phyloP scores from a whole-genome alignment of 2,888 invertebrate genomes.

The Seira sanloemensis region DNA sequence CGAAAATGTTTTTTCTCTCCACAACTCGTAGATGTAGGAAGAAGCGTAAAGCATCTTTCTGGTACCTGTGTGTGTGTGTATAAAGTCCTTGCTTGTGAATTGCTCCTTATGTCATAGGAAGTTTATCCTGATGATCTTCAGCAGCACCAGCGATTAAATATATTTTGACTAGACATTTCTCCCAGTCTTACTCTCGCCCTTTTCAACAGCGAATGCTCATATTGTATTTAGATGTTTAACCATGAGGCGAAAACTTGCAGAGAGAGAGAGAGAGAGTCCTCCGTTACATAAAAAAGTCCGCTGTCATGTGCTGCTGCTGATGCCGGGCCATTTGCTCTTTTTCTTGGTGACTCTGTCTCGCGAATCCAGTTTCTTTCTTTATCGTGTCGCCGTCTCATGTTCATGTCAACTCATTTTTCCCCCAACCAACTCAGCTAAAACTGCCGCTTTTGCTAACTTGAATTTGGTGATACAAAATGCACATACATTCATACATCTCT shows the following conservation, averaged over 20 bases:
- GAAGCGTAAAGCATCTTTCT: too few species aligned
- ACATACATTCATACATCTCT: background rate
- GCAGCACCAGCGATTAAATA: background rate
- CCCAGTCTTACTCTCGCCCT: slow-evolving; percentile 2
- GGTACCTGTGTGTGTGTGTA: too few species aligned
- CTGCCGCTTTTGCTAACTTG: slow-evolving; percentile 9
- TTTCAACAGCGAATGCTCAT: too few species aligned
- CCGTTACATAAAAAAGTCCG: too few species aligned
- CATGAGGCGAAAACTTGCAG: too few species aligned
- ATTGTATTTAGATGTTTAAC: too few species aligned
- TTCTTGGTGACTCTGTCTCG: background rate
- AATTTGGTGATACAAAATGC: background rate
- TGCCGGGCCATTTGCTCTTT: slow-evolving; percentile 21
- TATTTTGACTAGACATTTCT: too few species aligned
- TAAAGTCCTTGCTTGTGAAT: too few species aligned
- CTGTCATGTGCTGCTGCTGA: slow-evolving; percentile 48
- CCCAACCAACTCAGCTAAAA: slow-evolving; percentile 22
- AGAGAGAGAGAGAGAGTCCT: too few species aligned
- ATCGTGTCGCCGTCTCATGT: slow-evolving; percentile 13
- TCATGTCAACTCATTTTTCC: slow-evolving; percentile 36
- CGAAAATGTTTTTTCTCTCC: too few species aligned
- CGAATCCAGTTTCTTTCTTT: background rate
- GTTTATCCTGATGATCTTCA: slow-evolving; percentile 28
- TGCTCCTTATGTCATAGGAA: slow-evolving; percentile 31
- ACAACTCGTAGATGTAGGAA: too few species aligned